Evolutionary conservation across 2,113 vertebrate genomes (phyloP).

Genomic region (Meles meles): DNA sequence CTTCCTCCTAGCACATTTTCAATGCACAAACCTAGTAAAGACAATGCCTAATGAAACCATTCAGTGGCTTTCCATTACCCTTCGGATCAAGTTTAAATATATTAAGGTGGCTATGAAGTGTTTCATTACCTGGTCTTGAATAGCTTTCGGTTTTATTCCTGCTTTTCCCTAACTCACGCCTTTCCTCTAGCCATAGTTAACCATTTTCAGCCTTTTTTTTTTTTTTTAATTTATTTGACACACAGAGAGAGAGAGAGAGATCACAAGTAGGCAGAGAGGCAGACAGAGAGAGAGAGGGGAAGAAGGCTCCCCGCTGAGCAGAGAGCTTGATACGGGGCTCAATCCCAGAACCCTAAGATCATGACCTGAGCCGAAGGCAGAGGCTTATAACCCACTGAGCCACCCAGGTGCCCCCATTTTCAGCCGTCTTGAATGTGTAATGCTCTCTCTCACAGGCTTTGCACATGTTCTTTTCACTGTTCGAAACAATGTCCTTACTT

Average conservation of each 20-base stretch:
- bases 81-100: background rate
- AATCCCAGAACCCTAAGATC: too few relatives aligned
- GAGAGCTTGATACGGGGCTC: too few relatives aligned
- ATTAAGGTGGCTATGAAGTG: background rate
- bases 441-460: background rate
- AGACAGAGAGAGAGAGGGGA: too few relatives aligned
- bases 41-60: background rate
- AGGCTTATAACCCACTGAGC: too few relatives aligned
- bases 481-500: background rate
- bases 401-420: too few relatives aligned
- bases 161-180: background rate
- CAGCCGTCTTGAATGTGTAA: background rate
- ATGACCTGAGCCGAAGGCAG: too few relatives aligned
- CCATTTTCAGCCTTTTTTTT: background rate
- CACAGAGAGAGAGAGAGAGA: too few relatives aligned
- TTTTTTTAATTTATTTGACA: too few relatives aligned
- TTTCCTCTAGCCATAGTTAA: background rate
- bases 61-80: background rate
- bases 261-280: too few relatives aligned
- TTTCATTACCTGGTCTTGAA: background rate
- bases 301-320: too few relatives aligned
- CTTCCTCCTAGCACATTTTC: background rate
- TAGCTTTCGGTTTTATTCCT: background rate
- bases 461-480: background rate
- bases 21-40: background rate